Percentiles rank a stretch among this genome's conserved stretches.
Conservation (phyloP, 1,140 invertebrate genomes). For the Drosophila leontia region DNA sequence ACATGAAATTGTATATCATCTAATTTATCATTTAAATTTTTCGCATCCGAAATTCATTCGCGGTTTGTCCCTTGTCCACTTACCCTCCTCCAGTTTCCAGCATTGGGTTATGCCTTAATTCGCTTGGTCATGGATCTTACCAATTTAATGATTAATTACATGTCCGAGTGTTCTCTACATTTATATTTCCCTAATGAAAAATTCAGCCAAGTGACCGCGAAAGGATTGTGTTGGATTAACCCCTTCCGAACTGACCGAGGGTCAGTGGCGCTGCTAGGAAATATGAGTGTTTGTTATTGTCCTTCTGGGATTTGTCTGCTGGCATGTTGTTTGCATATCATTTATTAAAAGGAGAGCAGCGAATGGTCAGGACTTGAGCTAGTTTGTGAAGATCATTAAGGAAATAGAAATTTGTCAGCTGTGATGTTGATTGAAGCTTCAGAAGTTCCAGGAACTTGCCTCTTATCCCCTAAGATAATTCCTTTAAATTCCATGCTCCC, state of each 20-base stretch:
- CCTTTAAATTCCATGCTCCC: background rate
- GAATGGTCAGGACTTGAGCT: slow-evolving; percentile 28
- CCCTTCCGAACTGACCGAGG: slow-evolving; percentile 58
- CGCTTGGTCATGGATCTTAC: slow-evolving; percentile 64
- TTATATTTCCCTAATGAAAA: slow-evolving; percentile 38
- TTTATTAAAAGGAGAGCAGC: slow-evolving; percentile 55
- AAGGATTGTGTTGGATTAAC: slow-evolving; percentile 56
- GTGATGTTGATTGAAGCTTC: background rate
- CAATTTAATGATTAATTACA: slow-evolving; percentile 77
- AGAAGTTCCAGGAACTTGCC: slow-evolving; percentile 17
- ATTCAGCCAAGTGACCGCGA: slow-evolving; percentile 59
- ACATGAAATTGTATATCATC: background rate
- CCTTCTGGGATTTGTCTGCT: slow-evolving; percentile 50
- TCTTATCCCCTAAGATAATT: slow-evolving; percentile 1
- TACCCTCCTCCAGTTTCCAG: slow-evolving; percentile 38
- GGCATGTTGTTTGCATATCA: slow-evolving; percentile 72
- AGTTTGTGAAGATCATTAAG: slow-evolving; percentile 20
- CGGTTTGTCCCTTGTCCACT: slow-evolving; percentile 56
- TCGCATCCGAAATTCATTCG: slow-evolving; percentile 35
- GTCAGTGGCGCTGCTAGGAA: slow-evolving; percentile 53
- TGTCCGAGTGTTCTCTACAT: slow-evolving; percentile 17
- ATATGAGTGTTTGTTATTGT: slow-evolving; percentile 75
- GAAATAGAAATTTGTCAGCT: slow-evolving; percentile 13
- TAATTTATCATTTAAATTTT: slow-evolving; percentile 23
- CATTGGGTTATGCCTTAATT: slow-evolving; percentile 51